phyloP scores from a whole-genome alignment of 2,888 invertebrate species.

The Epicampocera succincta region DNA sequence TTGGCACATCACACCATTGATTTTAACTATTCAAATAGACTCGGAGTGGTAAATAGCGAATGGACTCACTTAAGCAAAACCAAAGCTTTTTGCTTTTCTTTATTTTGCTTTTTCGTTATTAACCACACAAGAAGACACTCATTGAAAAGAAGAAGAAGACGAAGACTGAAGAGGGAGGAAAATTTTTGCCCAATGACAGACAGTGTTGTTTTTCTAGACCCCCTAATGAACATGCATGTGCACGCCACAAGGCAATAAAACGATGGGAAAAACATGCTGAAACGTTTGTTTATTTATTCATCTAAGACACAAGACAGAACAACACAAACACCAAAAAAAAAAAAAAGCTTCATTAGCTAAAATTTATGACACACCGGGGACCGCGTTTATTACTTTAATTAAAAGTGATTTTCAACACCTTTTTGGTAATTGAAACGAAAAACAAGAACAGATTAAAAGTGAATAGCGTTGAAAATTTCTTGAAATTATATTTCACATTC shows the following conservation, averaged over 20 bases:
- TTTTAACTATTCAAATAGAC: too few relatives aligned
- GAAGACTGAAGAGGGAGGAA: too few relatives aligned
- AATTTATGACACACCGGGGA: conserved; percentile 33
- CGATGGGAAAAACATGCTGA: conserved; percentile 3
- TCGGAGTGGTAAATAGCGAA: too few relatives aligned
- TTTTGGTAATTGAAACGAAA: conserved; percentile 62
- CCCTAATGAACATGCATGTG: too few relatives aligned
- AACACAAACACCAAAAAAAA: conserved; percentile 20
- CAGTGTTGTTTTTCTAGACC: too few relatives aligned
- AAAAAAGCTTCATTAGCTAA: conserved; percentile 3
- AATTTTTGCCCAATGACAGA: too few relatives aligned
- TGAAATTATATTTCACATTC: conserved; percentile 22
- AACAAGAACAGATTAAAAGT: conserved; percentile 67
- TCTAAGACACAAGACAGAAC: conserved; percentile 12
- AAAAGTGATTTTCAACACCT: conserved; percentile 53
- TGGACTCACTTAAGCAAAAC: too few relatives aligned
- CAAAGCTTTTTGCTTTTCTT: too few relatives aligned
- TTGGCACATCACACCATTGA: too few relatives aligned
- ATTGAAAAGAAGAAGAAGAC: too few relatives aligned
- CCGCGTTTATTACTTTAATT: conserved; percentile 48
- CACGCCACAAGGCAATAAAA: conserved; percentile 10
- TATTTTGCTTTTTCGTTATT: too few relatives aligned
- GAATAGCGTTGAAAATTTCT: conserved; percentile 12
- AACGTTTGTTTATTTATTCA: conserved; percentile 29
- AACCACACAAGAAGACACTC: too few relatives aligned